Evolutionary conservation across 2,888 invertebrate species (phyloP), one percentile per base, ranked within the genome.

Genomic region (Troilus luridus): DNA sequence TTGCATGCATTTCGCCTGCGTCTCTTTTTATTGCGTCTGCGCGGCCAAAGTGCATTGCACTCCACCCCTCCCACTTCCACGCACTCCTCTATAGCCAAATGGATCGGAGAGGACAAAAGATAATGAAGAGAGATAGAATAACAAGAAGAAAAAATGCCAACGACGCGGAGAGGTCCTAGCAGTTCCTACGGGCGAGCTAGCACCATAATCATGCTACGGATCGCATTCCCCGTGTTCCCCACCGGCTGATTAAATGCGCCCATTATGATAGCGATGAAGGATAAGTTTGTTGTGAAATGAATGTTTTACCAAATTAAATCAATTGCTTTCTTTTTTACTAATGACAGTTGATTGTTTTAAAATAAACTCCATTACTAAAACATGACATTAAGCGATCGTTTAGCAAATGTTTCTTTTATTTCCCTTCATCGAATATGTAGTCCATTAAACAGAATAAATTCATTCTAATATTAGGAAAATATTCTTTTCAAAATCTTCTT

Each of bases 1-100:
- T 85, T 58, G 85, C 56, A n/a, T 85, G 85, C 85, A 85, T 85
- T 85, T 85, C 85, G 81, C 54, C 56, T 85, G 56, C n/a, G 56
- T 54, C 21, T 85, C 56, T 85, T 85, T 85, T 85, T 85, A 58
- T 85, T 85, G 19, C 56, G 85, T 85, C 56, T 85, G 54, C 21
- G 54, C 81, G 21, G 7, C 54, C 10, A 85, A 58, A 58, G 85
- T 56, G 54, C 85, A 58, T 12, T 85, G 85, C 85, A 56, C 85
- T 85, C 3, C 85, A 7, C 21, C 85, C 19, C 56, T 56, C 21
- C 21, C n/a, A 1, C 56, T n/a, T 12, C 5, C 12, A n/a, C 12
- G 24, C 41, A 41, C n/a, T 77, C 41, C 12, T 17, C 85, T n/a
- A 21, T 12, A n/a, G 9, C 56, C 56, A n/a, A 81, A 54, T 56